Percentiles rank a stretch among this genome's conserved stretches.
phyloP scores from a whole-genome alignment of 2,797 vertebrate genomes.

The Enoplosus armatus region DNA sequence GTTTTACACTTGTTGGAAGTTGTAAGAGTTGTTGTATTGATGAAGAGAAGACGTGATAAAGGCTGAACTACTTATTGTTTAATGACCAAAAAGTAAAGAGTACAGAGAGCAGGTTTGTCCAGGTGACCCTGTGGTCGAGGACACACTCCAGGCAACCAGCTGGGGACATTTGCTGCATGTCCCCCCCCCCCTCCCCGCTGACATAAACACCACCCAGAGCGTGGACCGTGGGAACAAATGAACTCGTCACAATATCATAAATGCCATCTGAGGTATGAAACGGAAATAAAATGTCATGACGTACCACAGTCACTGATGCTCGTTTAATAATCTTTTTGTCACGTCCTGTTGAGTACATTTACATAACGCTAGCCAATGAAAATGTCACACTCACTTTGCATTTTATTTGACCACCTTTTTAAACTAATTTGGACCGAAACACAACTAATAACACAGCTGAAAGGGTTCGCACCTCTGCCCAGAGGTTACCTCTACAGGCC shows the following conservation, averaged over 20 bases:
- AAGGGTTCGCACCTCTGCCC: not conserved
- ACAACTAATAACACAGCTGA: not conserved
- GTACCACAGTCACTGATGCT: not conserved
- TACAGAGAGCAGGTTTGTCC: not conserved
- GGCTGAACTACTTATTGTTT: not conserved
- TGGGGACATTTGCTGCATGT: no score
- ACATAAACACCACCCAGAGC: not conserved
- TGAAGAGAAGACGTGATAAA: no score
- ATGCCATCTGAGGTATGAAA: conserved; percentile 5
- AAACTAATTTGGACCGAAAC: not conserved
- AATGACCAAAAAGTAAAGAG: not conserved
- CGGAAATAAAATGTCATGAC: conserved; percentile 2
- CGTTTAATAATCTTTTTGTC: not conserved
- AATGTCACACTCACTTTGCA: not conserved
- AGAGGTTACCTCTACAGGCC: not conserved
- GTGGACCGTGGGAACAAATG: not conserved
- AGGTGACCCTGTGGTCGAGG: not conserved
- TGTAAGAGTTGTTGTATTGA: not conserved
- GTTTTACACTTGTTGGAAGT: no score
- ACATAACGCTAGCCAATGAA: not conserved
- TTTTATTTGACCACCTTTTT: not conserved
- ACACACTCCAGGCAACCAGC: not conserved
- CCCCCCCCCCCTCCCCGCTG: no score
- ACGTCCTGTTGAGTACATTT: not conserved
- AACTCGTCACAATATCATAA: conserved; percentile 13